Evolutionary conservation across 2,888 invertebrate species (phyloP).

Genomic region (Loripinus fragilis): DNA sequence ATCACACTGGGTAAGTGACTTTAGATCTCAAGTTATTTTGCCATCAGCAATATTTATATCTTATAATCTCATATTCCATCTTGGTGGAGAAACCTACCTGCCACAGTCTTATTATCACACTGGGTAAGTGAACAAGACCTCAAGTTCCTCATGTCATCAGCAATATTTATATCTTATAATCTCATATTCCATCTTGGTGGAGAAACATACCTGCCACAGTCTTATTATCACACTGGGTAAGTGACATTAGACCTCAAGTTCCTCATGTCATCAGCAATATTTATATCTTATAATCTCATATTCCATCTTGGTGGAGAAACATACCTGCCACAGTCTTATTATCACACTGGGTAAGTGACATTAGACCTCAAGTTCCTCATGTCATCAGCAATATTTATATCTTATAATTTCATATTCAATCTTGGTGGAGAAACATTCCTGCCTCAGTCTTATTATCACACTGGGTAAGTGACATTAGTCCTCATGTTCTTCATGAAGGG

Average conservation of each 20-base stretch:
- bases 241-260: neutral
- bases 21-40: no score
- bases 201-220: slow-evolving; percentile 42
- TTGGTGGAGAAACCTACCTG: slow-evolving; percentile 83
- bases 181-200: slow-evolving; percentile 88
- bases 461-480: slow-evolving; percentile 42
- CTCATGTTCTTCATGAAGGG: neutral
- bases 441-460: slow-evolving; percentile 38
- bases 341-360: slow-evolving; percentile 37
- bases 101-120: slow-evolving; percentile 38
- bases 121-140: slow-evolving; percentile 39
- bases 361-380: no score
- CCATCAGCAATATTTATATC: no score
- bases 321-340: slow-evolving; percentile 43
- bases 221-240: slow-evolving; percentile 42
- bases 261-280: no score
- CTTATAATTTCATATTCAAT: slow-evolving; percentile 86
- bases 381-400: no score
- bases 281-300: slow-evolving; percentile 83
- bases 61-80: slow-evolving; percentile 86
- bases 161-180: slow-evolving; percentile 57
- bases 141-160: no score
- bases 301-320: slow-evolving; percentile 86
- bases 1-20: slow-evolving; percentile 37
- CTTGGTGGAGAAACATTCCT: slow-evolving; percentile 83